Conservation (phyloP, 2,888 invertebrate genomes). For the Dynastes maya region DNA sequence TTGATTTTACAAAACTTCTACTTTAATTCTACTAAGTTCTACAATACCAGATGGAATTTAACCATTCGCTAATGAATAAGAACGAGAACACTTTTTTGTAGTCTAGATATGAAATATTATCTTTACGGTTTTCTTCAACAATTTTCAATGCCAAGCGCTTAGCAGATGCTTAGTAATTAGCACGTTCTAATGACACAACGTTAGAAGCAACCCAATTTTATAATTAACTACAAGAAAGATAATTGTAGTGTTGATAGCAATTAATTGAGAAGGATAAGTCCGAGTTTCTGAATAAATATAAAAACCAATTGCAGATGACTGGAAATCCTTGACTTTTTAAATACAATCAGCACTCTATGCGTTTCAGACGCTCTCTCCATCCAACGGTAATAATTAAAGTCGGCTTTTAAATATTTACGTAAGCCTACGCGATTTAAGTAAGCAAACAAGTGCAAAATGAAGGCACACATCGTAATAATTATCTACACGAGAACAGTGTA, state of each 20-base stretch:
- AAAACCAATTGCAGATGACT: neutral
- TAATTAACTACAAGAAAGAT: neutral
- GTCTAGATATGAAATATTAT: too few species aligned
- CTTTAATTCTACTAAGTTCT: too few species aligned
- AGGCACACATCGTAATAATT: slow-evolving; percentile 13
- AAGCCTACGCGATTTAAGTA: slow-evolving; percentile 26
- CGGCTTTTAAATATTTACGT: slow-evolving; percentile 30
- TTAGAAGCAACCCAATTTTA: slow-evolving; percentile 13
- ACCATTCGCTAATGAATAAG: too few species aligned
- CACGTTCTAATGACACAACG: too few species aligned
- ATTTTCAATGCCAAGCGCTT: too few species aligned
- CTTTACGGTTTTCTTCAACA: too few species aligned
- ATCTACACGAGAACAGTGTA: neutral
- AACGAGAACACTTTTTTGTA: too few species aligned
- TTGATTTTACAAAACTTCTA: too few species aligned
- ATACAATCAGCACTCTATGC: neutral
- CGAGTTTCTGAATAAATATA: neutral
- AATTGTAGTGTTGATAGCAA: neutral
- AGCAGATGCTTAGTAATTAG: too few species aligned
- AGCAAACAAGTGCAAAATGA: slow-evolving; percentile 30
- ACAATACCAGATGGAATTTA: too few species aligned
- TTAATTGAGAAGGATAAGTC: slow-evolving; percentile 12
- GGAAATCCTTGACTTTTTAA: slow-evolving; percentile 27
- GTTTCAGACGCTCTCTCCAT: neutral
- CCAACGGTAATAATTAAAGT: slow-evolving; percentile 6